phyloP scores from a whole-genome alignment of 2,888 invertebrate species.

The Cyclophora albipunctata region DNA sequence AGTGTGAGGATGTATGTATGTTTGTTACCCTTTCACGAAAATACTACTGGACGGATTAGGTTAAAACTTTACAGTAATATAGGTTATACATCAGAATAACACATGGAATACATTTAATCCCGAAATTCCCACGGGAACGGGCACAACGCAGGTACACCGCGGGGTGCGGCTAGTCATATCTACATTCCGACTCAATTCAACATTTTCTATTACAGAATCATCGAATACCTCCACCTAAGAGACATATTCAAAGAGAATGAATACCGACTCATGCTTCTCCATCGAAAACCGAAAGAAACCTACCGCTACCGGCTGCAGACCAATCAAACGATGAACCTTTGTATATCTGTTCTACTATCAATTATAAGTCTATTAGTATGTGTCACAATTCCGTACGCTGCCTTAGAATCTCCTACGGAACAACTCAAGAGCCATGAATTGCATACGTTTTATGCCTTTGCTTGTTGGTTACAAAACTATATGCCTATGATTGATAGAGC shows the following conservation, averaged over 20 bases:
- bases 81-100: too few species aligned
- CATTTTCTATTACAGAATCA: conserved; percentile 23
- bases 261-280: conserved; percentile 16
- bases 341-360: conserved; percentile 36
- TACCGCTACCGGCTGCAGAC: conserved; percentile 24
- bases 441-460: conserved; percentile 19
- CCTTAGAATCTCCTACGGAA: conserved; percentile 33
- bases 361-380: conserved; percentile 31
- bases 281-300: conserved; percentile 24
- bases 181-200: too few species aligned
- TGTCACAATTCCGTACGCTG: conserved; percentile 35
- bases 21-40: too few species aligned
- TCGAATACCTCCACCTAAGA: conserved; percentile 27
- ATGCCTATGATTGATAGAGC: conserved; percentile 29
- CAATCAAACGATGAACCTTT: conserved; percentile 27
- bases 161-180: too few species aligned
- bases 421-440: conserved; percentile 22
- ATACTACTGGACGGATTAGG: too few species aligned
- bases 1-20: too few species aligned
- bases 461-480: conserved; percentile 25
- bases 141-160: too few species aligned
- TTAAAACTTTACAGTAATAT: too few species aligned
- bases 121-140: too few species aligned
- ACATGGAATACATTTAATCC: too few species aligned
- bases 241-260: conserved; percentile 25